A percentile compares a stretch with the other conserved stretches of the same genome.
Conservation (phyloP, 2,113 vertebrate genomes). For the Paralichthys olivaceus region DNA sequence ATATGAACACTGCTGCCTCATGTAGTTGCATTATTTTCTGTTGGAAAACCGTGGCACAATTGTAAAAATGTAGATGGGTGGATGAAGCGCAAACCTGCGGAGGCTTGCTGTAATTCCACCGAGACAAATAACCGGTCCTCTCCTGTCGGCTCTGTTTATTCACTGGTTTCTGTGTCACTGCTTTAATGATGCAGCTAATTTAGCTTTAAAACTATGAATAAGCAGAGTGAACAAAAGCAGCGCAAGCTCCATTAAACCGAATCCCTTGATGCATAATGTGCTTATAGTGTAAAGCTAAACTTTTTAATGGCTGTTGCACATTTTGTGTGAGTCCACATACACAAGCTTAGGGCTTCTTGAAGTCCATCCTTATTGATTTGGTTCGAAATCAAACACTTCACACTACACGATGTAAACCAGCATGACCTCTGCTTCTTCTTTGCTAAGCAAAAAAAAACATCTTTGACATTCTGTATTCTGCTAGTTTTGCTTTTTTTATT, state of each 20-base stretch:
- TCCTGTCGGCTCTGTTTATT: neutral
- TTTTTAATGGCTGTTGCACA: neutral
- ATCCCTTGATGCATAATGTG: neutral
- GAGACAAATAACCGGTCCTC: constrained; percentile 12
- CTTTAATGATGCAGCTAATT: constrained; percentile 8
- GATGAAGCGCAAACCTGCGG: constrained; percentile 1
- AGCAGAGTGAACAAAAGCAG: constrained; percentile 1
- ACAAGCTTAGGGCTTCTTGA: neutral
- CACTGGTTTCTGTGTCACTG: neutral
- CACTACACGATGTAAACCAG: constrained; percentile 11
- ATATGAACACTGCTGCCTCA: neutral
- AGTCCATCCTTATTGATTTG: too few relatives aligned
- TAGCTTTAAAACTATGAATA: neutral
- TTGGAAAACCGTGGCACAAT: neutral
- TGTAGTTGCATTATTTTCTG: neutral
- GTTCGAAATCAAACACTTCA: neutral
- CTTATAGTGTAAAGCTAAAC: neutral
- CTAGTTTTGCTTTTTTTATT: constrained; percentile 45
- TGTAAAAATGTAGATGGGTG: neutral
- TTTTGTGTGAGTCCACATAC: neutral
- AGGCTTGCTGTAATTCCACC: neutral
- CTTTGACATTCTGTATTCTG: constrained; percentile 69
- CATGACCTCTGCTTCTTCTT: constrained; percentile 46
- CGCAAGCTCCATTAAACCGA: neutral
- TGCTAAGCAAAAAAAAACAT: constrained; percentile 22